Conservation (phyloP, 2,888 invertebrate genomes). For the Andricus quercusramuli region DNA sequence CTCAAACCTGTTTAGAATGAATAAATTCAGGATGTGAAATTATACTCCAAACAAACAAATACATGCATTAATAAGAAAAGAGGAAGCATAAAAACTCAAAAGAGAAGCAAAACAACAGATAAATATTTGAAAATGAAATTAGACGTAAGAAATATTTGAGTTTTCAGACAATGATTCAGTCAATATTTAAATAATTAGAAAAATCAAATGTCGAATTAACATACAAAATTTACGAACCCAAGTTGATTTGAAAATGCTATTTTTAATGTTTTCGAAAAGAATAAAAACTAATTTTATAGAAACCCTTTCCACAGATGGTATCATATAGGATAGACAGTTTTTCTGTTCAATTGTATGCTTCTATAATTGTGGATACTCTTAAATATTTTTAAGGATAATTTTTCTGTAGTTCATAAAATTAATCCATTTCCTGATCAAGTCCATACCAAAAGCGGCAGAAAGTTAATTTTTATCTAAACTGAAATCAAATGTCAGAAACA, state of each 20-base stretch:
- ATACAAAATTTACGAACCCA: too few relatives aligned
- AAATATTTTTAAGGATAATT: not conserved
- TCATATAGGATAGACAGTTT: not conserved
- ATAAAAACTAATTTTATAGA: too few relatives aligned
- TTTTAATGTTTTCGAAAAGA: slow-evolving; percentile 17
- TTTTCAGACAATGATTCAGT: not conserved
- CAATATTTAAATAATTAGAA: not conserved
- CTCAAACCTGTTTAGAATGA: slow-evolving; percentile 33
- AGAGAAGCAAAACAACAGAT: not conserved
- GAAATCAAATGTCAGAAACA: not conserved
- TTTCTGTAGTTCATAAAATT: not conserved
- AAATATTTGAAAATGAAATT: not conserved
- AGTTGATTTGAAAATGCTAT: too few relatives aligned
- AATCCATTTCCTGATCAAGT: not conserved
- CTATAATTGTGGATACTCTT: slow-evolving; percentile 10
- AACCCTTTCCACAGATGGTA: not conserved
- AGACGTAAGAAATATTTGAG: not conserved
- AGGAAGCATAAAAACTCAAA: slow-evolving; percentile 12
- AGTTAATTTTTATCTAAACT: not conserved
- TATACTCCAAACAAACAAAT: slow-evolving; percentile 38
- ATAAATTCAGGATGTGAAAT: slow-evolving; percentile 33
- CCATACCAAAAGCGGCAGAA: not conserved
- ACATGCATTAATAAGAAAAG: slow-evolving; percentile 15
- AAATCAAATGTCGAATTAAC: not conserved
- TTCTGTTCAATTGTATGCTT: slow-evolving; percentile 18